phyloP scores from a whole-genome alignment of 2,888 invertebrate genomes.

The Tinea pellionella region DNA sequence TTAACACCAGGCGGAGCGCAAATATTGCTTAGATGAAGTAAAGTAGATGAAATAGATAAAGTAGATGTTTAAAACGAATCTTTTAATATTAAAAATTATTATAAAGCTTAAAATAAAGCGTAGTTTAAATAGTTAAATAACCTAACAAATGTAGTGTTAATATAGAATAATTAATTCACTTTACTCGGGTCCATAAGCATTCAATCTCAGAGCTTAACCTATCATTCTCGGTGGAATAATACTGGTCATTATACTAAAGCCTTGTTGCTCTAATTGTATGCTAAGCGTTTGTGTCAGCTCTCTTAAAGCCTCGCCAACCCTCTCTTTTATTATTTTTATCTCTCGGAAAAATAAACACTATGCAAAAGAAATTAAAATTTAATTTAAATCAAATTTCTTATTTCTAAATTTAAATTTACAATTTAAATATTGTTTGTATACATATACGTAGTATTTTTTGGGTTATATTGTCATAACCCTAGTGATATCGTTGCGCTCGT shows the following conservation, averaged over 20 bases:
- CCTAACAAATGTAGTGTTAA: not conserved
- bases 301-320: not conserved
- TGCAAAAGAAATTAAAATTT: too few relatives aligned
- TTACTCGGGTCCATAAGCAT: not conserved
- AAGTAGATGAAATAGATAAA: too few relatives aligned
- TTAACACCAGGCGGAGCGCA: too few relatives aligned
- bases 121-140: too few relatives aligned
- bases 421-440: too few relatives aligned
- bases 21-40: too few relatives aligned
- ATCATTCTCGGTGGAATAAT: not conserved
- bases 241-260: not conserved
- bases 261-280: not conserved
- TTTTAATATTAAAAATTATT: too few relatives aligned
- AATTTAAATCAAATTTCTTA: not conserved
- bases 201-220: not conserved
- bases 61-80: too few relatives aligned
- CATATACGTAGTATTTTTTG: not conserved
- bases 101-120: too few relatives aligned
- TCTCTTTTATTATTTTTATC: not conserved
- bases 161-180: not conserved
- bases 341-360: not conserved
- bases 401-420: too few relatives aligned
- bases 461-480: constrained; percentile 11
- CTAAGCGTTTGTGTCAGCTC: not conserved
- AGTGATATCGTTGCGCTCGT: constrained; percentile 3